Percentiles rank a stretch among this genome's conserved stretches.
These are phyloP conservation scores for Xanthorhoe spadicearia DNA, from an alignment of 2,888 invertebrate species.

Conservation along the genomic window DNA sequence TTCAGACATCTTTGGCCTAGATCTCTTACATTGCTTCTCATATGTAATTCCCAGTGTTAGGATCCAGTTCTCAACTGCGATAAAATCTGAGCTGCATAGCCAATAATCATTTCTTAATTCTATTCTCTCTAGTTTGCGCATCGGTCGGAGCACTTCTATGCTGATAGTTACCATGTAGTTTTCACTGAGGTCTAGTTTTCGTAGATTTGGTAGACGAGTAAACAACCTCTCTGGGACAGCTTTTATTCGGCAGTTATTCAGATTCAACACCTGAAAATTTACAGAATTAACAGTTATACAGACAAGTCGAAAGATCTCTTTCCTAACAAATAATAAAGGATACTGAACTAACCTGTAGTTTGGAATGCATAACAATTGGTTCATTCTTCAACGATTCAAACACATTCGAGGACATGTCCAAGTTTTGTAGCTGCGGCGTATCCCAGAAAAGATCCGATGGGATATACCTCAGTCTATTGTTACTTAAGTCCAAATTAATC, in stretches of 20 bases:
- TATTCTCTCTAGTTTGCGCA: slow-evolving; percentile 78
- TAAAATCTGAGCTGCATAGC: slow-evolving; percentile 80
- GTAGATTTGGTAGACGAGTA: slow-evolving; percentile 81
- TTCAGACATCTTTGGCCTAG: slow-evolving; percentile 81
- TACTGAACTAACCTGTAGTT: slow-evolving; percentile 72
- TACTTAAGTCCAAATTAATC: slow-evolving; percentile 84
- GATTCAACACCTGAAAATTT: slow-evolving; percentile 80
- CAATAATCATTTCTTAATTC: slow-evolving; percentile 84
- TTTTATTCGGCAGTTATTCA: slow-evolving; percentile 85
- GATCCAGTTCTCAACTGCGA: slow-evolving; percentile 74
- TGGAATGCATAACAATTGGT: slow-evolving; percentile 83
- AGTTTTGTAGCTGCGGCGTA: slow-evolving; percentile 76
- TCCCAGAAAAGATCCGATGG: slow-evolving; percentile 83
- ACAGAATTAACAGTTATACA: background rate
- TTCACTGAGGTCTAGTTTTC: slow-evolving; percentile 84
- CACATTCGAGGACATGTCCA: slow-evolving; percentile 87
- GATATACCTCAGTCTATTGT: slow-evolving; percentile 85
- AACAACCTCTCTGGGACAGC: slow-evolving; percentile 81
- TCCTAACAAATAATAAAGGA: background rate
- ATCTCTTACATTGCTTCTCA: slow-evolving; percentile 73
- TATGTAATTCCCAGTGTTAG: slow-evolving; percentile 68
- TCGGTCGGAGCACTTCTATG: slow-evolving; percentile 73
- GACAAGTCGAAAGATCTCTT: background rate
- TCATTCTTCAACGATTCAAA: slow-evolving; percentile 83
- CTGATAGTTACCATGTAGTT: slow-evolving; percentile 85